Evolutionary conservation across 2,797 vertebrate genomes (phyloP).

Genomic region (Cirrhinus mrigala): DNA sequence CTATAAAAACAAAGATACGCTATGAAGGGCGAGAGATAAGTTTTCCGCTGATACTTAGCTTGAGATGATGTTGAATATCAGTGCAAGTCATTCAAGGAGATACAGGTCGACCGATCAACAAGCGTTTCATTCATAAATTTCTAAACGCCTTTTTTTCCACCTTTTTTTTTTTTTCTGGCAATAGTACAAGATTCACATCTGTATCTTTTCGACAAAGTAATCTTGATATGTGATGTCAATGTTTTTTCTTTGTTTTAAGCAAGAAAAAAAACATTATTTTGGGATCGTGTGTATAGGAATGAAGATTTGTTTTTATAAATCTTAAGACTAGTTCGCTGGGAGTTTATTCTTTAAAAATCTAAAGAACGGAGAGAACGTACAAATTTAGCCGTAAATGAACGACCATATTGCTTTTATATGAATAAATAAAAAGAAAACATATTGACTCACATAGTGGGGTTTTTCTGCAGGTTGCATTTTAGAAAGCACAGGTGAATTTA

Average conservation of each 20-base stretch:
- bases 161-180: background rate
- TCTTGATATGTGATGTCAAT: background rate
- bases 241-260: conserved; percentile 3
- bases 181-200: background rate
- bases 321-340: background rate
- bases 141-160: background rate
- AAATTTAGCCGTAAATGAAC: background rate
- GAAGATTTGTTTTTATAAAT: background rate
- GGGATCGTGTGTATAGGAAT: background rate
- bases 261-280: background rate
- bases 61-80: conserved; percentile 16
- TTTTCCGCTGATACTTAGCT: background rate
- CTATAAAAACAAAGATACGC: background rate
- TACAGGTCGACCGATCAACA: conserved; percentile 32
- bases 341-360: conserved; percentile 10
- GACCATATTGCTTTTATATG: background rate
- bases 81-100: conserved; percentile 8
- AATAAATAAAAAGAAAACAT: background rate
- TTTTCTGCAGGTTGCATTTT: conserved; percentile 83
- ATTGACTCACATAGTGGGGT: background rate
- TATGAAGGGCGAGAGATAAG: background rate
- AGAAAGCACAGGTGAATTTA: conserved; percentile 76
- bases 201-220: background rate
- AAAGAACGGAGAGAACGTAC: no score
- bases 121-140: conserved; percentile 47